Evolutionary conservation across 1,140 invertebrate genomes (phyloP), one percentile per base, ranked within the genome.

Genomic region (Brachionus rotundiformis): DNA sequence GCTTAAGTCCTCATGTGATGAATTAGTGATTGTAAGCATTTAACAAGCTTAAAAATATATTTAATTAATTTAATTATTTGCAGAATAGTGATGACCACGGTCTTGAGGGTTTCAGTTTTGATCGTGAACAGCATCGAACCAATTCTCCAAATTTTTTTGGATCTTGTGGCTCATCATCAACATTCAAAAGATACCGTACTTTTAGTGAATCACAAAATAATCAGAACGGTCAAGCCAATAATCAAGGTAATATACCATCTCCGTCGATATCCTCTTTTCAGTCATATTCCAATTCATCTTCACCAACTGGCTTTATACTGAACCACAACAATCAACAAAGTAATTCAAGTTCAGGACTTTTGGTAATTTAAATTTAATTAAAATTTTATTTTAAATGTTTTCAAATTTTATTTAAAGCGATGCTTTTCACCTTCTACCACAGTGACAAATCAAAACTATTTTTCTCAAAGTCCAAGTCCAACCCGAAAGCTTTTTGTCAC

Each of bases 401-500:
- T 59, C 7, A 31, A n/a, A 16, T 36, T 3, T 23, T 6, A 59
- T 16, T 79, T 33, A 27, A 39, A 54, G 47, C 6, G 76, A 59
- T 79, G 76, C 25, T 59, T 59, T 63, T 79, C 76, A 11, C 76
- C 76, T 4, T 79, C 76, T 7, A 59, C 59, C 13, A 79, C 47
- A 49, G 39, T 79, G 29, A 79, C 49, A 44, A 73, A 41, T 73
- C 68, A 73, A 44, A 79, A 79, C 23, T 79, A 79, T 41, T 79
- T 79, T 79, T 79, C 47, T 59, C 76, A 79, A 54, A 79, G 76
- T 41, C 76, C 76, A 19, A 79, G 76, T 59, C 76, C 76, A n/a
- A 79, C 76, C 6, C 19, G 76, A 23, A 54, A 63, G 16, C 33
- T 63, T 23, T 63, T 79, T 54, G 76, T 79, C n/a, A 79, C 76